Evolutionary conservation across 1,140 invertebrate genomes (phyloP).

Genomic region (Drosophila kohkoa): DNA sequence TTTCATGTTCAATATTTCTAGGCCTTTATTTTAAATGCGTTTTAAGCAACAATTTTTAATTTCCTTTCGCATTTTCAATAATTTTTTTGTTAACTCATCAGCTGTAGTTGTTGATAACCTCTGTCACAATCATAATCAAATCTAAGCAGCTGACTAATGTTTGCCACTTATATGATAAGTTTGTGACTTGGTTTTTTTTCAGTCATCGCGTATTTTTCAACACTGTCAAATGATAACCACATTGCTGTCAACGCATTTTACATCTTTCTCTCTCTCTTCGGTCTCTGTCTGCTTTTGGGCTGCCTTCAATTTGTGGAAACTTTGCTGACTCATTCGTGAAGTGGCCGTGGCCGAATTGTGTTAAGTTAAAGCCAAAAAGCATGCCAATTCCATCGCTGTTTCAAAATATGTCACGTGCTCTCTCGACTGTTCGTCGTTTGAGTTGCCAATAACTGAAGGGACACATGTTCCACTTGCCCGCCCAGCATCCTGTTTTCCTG

Average conservation of each 20-base stretch:
- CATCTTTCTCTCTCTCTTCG: not conserved
- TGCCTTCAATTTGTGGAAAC: not conserved
- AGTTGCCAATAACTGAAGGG: conserved; percentile 70
- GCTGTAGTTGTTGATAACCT: not conserved
- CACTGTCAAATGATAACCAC: conserved; percentile 42
- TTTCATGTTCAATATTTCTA: too few species aligned
- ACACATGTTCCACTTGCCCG: conserved; percentile 72
- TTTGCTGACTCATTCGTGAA: conserved; percentile 35
- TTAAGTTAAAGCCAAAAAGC: conserved; percentile 45
- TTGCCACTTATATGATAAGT: not conserved
- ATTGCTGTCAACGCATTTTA: conserved; percentile 55
- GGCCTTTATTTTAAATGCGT: too few species aligned
- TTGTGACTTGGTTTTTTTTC: not conserved
- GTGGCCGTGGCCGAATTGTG: not conserved
- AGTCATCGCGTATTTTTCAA: conserved; percentile 2
- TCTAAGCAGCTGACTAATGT: conserved; percentile 4
- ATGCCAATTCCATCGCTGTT: conserved; percentile 35
- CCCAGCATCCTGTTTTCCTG: conserved; percentile 17
- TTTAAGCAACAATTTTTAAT: too few species aligned
- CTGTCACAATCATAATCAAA: not conserved
- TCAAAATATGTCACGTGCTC: conserved; percentile 75
- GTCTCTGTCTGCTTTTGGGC: not conserved
- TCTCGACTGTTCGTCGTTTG: conserved; percentile 50
- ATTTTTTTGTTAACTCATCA: not conserved
- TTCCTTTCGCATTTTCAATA: too few species aligned